These are phyloP conservation scores for Promerops cafer DNA, from an alignment of 2,113 vertebrate species.

Conservation along the genomic window DNA sequence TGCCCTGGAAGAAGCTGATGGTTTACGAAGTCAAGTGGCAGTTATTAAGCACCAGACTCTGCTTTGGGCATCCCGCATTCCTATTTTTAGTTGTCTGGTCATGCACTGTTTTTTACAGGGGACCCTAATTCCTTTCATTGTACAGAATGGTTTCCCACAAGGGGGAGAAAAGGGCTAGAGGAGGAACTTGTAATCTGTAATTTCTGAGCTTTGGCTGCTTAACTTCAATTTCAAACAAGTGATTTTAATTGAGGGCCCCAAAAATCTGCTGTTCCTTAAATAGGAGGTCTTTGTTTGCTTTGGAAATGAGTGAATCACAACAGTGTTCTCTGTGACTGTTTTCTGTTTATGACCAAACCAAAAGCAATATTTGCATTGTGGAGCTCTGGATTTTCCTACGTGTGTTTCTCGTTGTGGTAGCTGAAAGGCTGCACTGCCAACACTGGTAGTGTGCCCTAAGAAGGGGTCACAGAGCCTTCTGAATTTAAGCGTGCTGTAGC, in stretches of 20 bases:
- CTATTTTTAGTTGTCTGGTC: neutral
- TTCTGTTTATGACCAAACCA: constrained; percentile 12
- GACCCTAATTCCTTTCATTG: neutral
- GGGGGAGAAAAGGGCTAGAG: neutral
- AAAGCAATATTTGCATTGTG: neutral
- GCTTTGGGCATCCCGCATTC: neutral
- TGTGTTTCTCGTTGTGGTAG: neutral
- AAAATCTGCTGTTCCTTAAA: constrained; percentile 9
- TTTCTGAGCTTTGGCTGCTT: constrained; percentile 10
- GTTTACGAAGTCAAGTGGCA: neutral
- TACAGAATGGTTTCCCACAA: neutral
- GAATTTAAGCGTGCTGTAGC: neutral
- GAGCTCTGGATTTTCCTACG: neutral
- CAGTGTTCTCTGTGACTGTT: neutral
- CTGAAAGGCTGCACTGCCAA: neutral
- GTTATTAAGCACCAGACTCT: neutral
- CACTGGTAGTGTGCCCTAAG: neutral
- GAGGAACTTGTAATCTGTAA: neutral
- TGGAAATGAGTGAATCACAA: neutral
- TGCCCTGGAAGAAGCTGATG: neutral
- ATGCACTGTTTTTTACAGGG: neutral
- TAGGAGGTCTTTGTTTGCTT: neutral
- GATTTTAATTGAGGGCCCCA: neutral
- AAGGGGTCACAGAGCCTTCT: neutral
- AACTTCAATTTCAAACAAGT: neutral